phyloP scores from a whole-genome alignment of 2,113 vertebrate genomes.

The Oncorhynchus mykiss region DNA sequence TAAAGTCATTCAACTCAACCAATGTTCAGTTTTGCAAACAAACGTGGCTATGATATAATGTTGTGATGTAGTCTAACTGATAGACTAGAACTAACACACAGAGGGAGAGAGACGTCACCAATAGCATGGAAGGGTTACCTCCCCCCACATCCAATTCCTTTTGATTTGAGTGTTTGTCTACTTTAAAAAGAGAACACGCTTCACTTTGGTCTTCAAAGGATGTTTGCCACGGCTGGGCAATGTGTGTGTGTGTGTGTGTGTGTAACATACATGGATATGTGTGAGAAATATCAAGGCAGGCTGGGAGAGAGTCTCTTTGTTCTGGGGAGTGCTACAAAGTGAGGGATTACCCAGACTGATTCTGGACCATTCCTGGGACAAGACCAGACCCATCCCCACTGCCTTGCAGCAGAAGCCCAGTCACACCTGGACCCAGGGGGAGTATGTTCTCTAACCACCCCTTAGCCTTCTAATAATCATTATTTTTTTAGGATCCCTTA shows the following conservation, averaged over 20 bases:
- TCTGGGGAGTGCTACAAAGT: slow-evolving; percentile 68
- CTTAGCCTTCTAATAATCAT: slow-evolving; percentile 26
- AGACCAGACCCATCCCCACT: slow-evolving; percentile 66
- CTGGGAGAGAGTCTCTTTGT: slow-evolving; percentile 28
- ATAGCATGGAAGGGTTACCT: slow-evolving; percentile 48
- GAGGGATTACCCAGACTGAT: slow-evolving; percentile 62
- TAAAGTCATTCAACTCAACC: not conserved
- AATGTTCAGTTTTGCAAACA: not conserved
- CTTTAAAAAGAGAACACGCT: slow-evolving; percentile 53
- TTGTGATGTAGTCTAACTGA: not conserved
- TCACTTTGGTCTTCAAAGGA: slow-evolving; percentile 70
- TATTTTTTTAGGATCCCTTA: too few relatives aligned
- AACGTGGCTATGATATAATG: not conserved
- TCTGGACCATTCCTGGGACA: slow-evolving; percentile 68
- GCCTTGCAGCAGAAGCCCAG: slow-evolving; percentile 16
- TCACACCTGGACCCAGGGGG: slow-evolving; percentile 59
- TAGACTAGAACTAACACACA: not conserved
- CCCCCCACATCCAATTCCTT: slow-evolving; percentile 47
- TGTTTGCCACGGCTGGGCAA: slow-evolving; percentile 57
- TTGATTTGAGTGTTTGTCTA: slow-evolving; percentile 59
- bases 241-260: slow-evolving; percentile 4
- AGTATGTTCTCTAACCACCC: slow-evolving; percentile 51
- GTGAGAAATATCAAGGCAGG: slow-evolving; percentile 5
- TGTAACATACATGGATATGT: slow-evolving; percentile 11
- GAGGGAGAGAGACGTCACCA: slow-evolving; percentile 48